Conservation (phyloP, 2,888 invertebrate species). For the Biston betularia region DNA sequence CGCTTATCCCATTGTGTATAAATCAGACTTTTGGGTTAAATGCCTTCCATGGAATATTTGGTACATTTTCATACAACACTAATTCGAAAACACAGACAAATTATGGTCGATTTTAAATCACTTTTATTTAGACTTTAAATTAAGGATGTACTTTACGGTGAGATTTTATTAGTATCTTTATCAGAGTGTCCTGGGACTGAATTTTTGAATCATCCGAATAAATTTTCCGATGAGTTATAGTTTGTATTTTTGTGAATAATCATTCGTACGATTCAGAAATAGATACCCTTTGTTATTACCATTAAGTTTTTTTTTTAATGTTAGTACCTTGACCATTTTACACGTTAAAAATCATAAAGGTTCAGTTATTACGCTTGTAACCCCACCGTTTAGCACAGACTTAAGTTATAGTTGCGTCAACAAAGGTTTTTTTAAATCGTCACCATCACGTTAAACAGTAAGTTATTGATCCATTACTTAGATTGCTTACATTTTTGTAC, state of each 20-base stretch:
- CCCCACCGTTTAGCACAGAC: neutral
- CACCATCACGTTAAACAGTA: slow-evolving; percentile 7
- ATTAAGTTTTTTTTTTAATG: too few relatives aligned
- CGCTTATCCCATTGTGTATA: slow-evolving; percentile 53
- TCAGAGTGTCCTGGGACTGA: too few relatives aligned
- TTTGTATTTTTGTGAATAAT: too few relatives aligned
- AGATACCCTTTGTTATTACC: too few relatives aligned
- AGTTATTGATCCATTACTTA: neutral
- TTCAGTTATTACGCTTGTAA: neutral
- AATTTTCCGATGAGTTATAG: too few relatives aligned
- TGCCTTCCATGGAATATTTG: slow-evolving; percentile 51
- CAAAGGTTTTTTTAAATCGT: neutral
- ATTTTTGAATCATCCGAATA: too few relatives aligned
- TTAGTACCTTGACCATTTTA: too few relatives aligned
- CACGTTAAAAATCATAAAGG: neutral
- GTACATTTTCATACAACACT: slow-evolving; percentile 21
- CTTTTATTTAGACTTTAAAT: too few relatives aligned
- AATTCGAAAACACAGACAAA: neutral
- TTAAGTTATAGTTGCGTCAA: neutral
- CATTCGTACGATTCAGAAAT: too few relatives aligned
- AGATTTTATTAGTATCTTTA: too few relatives aligned
- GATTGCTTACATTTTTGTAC: neutral
- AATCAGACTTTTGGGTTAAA: slow-evolving; percentile 63
- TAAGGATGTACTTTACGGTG: too few relatives aligned
- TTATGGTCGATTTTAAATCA: neutral